Base-by-base conservation (phyloP, 2,113 vertebrate species). In the Campylomormyrus numenius region DNA sequence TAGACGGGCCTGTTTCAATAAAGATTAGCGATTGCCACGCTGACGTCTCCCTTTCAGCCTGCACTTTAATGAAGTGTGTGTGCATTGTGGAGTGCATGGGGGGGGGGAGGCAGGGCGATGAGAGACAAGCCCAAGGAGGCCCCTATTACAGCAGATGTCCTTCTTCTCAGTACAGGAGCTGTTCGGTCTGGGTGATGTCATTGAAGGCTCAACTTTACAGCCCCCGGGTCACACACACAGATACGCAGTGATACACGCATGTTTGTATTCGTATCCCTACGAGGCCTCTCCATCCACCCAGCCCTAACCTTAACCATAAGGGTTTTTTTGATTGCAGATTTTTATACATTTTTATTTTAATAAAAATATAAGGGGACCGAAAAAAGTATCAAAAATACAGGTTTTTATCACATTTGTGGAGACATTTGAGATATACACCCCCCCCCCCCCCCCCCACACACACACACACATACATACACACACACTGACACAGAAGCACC, bases 1-100 rank as follows among this genome's bases (percentile, higher is more conserved):
- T 83, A 91, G 90, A 84, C 87, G 48, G 90, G 91, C 87, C 48
- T 88, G 90, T 88, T 91, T 93, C 90, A 90, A 91, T 93, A 91
- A 91, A 91, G 91, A 93, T 92, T 93, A 92, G 90, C 31, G 80
- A 91, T 89, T 48, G 89, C 50, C 19, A 42, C 58, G 89, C 90
- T 92, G 92, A 92, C 87, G 91, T 91, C 90, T 77, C 53, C 88
- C 91, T 91, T 90, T 91, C 89, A 93, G 91, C 49, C 87, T 21
- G n/a, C 6, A 66, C 87, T 92, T 92, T 91, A 93, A 92, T 92
- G 89, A 92, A 92, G 90, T 91, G 89, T 86, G 85, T 53, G 77
- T 62, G 89, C 86, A 53, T 48, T 24, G 83, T 85, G 86, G 74
- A 77, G 85, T 6, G 50, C 31, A 31, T 49, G 35, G 35, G 35